These are phyloP conservation scores for Papilio dardanus DNA, from an alignment of 1,140 invertebrate genomes.

Conservation along the genomic window DNA sequence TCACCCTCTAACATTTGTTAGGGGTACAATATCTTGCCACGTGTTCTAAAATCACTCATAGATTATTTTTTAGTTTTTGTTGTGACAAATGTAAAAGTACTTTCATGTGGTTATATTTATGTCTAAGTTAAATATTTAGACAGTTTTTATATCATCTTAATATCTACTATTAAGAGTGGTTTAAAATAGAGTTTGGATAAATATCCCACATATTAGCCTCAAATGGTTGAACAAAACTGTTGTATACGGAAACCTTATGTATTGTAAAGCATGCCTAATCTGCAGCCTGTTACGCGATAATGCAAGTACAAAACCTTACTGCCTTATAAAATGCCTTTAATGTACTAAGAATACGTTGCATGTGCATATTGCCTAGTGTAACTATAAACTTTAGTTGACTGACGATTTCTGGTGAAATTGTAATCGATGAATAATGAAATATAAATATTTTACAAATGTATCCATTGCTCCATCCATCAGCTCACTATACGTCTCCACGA, in stretches of 20 bases:
- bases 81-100: not conserved
- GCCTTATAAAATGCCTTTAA: constrained; percentile 1
- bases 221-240: not conserved
- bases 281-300: not conserved
- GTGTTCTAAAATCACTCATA: not conserved
- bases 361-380: not conserved
- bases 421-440: no score
- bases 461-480: no score
- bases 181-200: not conserved
- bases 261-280: constrained; percentile 14
- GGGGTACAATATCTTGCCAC: not conserved
- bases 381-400: not conserved
- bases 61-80: not conserved
- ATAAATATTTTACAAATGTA: no score
- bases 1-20: not conserved
- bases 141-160: no score
- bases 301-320: not conserved
- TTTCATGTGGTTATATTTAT: not conserved
- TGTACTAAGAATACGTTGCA: not conserved
- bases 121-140: no score
- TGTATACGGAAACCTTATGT: not conserved
- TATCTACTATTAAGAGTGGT: no score
- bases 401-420: no score
- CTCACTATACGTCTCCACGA: no score
- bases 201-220: not conserved